Evolutionary conservation across 2,797 vertebrate genomes (phyloP), one percentile per base, ranked within the genome.

Genomic region (Argyrosomus regius): DNA sequence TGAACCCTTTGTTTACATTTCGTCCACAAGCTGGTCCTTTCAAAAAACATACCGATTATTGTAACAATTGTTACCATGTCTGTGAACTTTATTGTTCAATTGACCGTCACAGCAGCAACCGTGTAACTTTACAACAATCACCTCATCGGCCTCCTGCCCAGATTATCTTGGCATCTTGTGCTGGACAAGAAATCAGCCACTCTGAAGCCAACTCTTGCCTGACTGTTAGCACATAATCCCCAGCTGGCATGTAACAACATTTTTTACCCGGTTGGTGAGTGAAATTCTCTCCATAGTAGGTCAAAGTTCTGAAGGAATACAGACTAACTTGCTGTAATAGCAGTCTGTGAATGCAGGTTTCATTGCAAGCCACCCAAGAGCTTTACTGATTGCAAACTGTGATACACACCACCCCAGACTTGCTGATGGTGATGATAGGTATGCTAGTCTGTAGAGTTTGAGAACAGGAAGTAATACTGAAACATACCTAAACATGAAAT

Each of bases 161-260:
- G 75, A 77, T 80, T 82, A 11, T 79, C 56, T 81, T 24, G 84
- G 80, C 67, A 72, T 81, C 72, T 71, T 0, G 0, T 24, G 31
- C 48, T 1, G 10, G 22, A 39, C 68, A 80, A 67, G 64, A 75
- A 8, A 53, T 73, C 74, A 70, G 31, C 39, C 0, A 10, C 52
- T 3, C 13, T 50, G 67, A 70, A 58, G 80, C 78, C 80, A 62
- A 24, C 69, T 77, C 66, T 75, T 66, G 43, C 50, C 28, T 35
- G 14, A n/a, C 39, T 72, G 24, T 78, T 66, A 59, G 60, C 50
- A 35, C 68, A 72, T 66, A 52, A 79, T 75, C 75, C 74, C 41
- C 50, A 62, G 54, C 18, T 6, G 68, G 63, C 83, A 76, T 74
- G 52, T 56, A 62, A 60, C 63, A 52, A 26, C 68, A 57, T 72